Base-by-base conservation (phyloP, 2,888 invertebrate genomes). In the Caenorhabditis becei region DNA sequence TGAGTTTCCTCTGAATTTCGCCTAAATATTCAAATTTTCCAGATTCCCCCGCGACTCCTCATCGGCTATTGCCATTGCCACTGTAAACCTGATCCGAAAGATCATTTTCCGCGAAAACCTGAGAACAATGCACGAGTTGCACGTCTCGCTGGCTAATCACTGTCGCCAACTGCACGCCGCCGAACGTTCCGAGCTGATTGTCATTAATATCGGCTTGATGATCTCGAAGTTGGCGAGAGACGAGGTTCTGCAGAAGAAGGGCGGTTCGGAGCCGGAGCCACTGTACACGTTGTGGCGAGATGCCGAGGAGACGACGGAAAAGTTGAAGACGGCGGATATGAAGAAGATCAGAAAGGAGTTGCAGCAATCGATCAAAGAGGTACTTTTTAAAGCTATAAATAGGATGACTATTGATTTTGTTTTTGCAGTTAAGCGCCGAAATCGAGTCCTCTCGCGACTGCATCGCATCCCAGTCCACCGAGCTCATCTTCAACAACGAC, bases 171-270 rank as follows among this genome's bases (percentile, higher is more conserved):
- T 88, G 14, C 77, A 69, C 47, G 66, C 71, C 5, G 71, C 63
- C 16, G 71, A 78, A 51, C 35, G 69, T 8, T 63, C 72, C 23
- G 69, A 87, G 47, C 75, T 86, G 24, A 80, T 88, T 14, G 75
- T 89, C n/a, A 65, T 86, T 4, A 89, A 89, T 67, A 77, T 88
- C 23, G 79, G 86, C 18, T 44, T 87, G 35, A 82, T 85, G 59
- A 82, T 86, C 11, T 67, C 84, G 11, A 88, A 88, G 56, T 51
- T 88, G 11, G 82, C 86, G 26, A 69, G 88, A 16, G 88, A 88
- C 44, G 88, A 88, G 65, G 71, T 77, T 10, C 75, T 82, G 24
- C 70, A 75, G 56, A 79, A 84, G 54, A 82, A 77, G 20, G 74
- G 77, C 16, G 66, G 66, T n/a, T 49, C 49, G 4, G 74, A 74